A percentile compares a stretch with the other conserved stretches of the same genome.
Evolutionary conservation across 2,797 vertebrate genomes (phyloP).

Genomic region (Epinephelus coioides): DNA sequence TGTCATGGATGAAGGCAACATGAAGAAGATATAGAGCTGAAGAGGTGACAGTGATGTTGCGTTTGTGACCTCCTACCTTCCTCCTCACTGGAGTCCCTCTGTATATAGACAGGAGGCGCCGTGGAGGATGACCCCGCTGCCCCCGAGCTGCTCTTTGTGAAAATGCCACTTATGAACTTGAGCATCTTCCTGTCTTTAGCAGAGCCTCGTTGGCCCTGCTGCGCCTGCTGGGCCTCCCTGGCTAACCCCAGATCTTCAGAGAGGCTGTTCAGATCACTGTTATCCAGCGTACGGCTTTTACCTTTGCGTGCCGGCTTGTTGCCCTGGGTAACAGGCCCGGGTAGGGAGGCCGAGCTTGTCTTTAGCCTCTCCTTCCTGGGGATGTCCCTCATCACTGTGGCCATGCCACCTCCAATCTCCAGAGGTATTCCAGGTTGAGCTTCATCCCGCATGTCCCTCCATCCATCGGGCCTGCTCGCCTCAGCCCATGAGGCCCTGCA

Average conservation of each 20-base stretch:
- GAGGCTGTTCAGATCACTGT: conserved; percentile 93
- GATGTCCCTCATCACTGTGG: conserved; percentile 84
- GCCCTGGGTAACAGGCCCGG: conserved; percentile 74
- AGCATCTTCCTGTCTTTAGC: conserved; percentile 96
- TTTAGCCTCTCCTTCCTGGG: conserved; percentile 88
- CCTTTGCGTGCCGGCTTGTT: conserved; percentile 89
- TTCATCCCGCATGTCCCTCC: conserved; percentile 72
- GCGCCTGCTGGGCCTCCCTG: conserved; percentile 78
- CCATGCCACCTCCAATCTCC: conserved; percentile 79
- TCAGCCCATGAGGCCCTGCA: conserved; percentile 94
- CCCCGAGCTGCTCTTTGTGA: conserved; percentile 92
- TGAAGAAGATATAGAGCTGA: conserved; percentile 12
- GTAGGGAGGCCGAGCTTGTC: conserved; percentile 83
- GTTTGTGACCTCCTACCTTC: conserved; percentile 81
- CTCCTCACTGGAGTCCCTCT: conserved; percentile 88
- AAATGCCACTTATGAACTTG: conserved; percentile 98
- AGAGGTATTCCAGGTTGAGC: conserved; percentile 69
- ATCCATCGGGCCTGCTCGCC: conserved; percentile 80
- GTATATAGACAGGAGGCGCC: conserved; percentile 84
- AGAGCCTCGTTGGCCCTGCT: conserved; percentile 83
- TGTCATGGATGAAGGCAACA: conserved; percentile 6
- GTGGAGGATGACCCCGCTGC: conserved; percentile 82
- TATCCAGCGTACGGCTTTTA: conserved; percentile 96
- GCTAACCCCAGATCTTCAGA: conserved; percentile 85
- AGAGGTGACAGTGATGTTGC: conserved; percentile 19